Conservation (phyloP, 2,888 invertebrate species). For the Drosophila subsilvestris region DNA sequence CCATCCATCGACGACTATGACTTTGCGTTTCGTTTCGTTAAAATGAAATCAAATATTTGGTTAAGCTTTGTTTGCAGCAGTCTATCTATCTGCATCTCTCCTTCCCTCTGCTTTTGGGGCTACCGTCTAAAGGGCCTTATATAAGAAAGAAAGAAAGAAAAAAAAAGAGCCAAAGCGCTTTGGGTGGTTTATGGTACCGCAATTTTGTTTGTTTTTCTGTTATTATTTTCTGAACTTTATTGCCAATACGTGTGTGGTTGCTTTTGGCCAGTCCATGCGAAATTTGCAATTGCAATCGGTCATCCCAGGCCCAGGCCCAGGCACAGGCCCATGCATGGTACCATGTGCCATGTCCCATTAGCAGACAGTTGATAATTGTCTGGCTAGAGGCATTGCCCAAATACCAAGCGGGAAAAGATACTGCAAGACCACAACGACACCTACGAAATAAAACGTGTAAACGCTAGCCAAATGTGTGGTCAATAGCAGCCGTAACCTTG, state of each 20-base stretch:
- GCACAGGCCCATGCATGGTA: too few relatives aligned
- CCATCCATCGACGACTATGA: slow-evolving; percentile 45
- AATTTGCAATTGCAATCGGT: slow-evolving; percentile 54
- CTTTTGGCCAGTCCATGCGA: slow-evolving; percentile 35
- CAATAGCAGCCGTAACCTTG: slow-evolving; percentile 61
- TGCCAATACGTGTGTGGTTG: slow-evolving; percentile 23
- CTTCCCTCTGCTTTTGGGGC: background rate
- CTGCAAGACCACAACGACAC: slow-evolving; percentile 28
- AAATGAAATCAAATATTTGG: slow-evolving; percentile 76
- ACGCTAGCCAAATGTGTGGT: slow-evolving; percentile 28
- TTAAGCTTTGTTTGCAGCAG: slow-evolving; percentile 47
- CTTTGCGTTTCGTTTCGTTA: slow-evolving; percentile 69
- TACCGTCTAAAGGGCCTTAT: slow-evolving; percentile 56
- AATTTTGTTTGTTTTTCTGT: slow-evolving; percentile 7
- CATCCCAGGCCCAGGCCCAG: too few relatives aligned
- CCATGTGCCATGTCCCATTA: slow-evolving; percentile 15
- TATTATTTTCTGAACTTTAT: slow-evolving; percentile 36
- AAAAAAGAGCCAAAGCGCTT: slow-evolving; percentile 36
- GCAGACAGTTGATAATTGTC: slow-evolving; percentile 48
- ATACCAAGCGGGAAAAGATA: too few relatives aligned
- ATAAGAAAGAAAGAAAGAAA: slow-evolving; percentile 47
- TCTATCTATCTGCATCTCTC: slow-evolving; percentile 5
- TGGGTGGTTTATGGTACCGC: slow-evolving; percentile 65
- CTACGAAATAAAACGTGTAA: slow-evolving; percentile 72
- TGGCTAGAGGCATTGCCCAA: slow-evolving; percentile 40